phyloP scores from a whole-genome alignment of 2,797 vertebrate species.

The Falco concolor region DNA sequence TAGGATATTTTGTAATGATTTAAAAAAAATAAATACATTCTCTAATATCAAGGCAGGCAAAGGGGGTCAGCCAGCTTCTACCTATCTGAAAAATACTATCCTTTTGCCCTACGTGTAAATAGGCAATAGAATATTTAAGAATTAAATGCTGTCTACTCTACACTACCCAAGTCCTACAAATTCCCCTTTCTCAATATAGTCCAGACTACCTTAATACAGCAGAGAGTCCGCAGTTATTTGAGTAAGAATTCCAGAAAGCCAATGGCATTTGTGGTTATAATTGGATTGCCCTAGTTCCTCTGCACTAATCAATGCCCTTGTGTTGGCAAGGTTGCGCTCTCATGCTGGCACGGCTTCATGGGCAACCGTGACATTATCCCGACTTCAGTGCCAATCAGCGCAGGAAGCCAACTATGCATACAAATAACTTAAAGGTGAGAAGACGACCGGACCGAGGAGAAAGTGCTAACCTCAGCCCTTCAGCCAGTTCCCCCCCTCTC shows the following conservation, averaged over 20 bases:
- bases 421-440: constrained; percentile 57
- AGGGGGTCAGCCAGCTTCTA: neutral
- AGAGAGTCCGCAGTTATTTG: neutral
- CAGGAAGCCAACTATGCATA: constrained; percentile 8
- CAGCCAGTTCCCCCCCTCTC: neutral
- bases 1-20: constrained; percentile 4
- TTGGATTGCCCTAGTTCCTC: constrained; percentile 64
- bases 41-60: neutral
- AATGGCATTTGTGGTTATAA: constrained; percentile 56
- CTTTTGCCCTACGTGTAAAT: neutral
- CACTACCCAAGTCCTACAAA: neutral
- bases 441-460: neutral
- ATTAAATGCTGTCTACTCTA: neutral
- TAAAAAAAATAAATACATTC: neutral
- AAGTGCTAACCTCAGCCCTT: neutral
- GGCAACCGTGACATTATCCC: constrained; percentile 42
- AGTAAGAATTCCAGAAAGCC: constrained; percentile 45
- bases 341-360: constrained; percentile 5
- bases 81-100: neutral
- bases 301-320: constrained; percentile 60
- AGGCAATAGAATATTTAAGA: neutral
- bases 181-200: neutral
- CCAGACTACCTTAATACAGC: constrained; percentile 57
- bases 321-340: constrained; percentile 51
- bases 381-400: neutral